Base-by-base conservation (phyloP, 2,797 vertebrate genomes). In the Enteromius unitaeniatus region DNA sequence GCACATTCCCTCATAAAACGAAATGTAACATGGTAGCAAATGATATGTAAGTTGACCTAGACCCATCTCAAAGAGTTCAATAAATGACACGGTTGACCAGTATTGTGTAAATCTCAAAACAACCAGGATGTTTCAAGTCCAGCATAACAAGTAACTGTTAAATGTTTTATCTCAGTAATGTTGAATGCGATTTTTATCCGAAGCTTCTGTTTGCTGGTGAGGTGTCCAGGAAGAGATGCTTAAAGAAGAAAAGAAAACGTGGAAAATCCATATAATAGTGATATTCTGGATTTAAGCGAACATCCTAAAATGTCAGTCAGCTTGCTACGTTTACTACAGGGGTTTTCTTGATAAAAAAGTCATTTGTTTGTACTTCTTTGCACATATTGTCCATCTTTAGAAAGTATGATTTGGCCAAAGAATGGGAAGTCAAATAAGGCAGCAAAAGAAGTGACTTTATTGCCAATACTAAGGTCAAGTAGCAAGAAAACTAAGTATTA, bases 261-360 rank as follows among this genome's bases (percentile, higher is more conserved):
- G 78, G 58, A 51, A 69, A 37, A 31, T 7, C 3, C 14, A 47
- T 64, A 68, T 67, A 49, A 85, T 65, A 84, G 17, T 42, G 75
- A 86, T 86, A 80, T 79, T 79, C 1, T 0, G 31, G 51, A 79
- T 84, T 82, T 31, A 37, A 74, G 13, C 13, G 21, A 40, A 17
- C 21, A 53, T 34, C 31, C 1, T n/a, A 55, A 74, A 78, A 85
- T 76, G 58, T 85, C 47, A 86, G 75, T 90, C 91, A 91, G 88
- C 91, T 88, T 81, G 28, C 89, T 85, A 85, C 85, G 86, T 85
- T 92, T 92, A 92, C 91, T 93, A 92, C 91, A 91, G 85, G 80
- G 45, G 90, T 58, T 88, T 77, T 73, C 89, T 91, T 79, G 85
- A 82, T 85, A 88, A 91, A 91, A 40, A 40, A 17, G 6, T 26